Evolutionary conservation across 2,113 vertebrate genomes (phyloP).

Genomic region (Thamnophis sirtalis): DNA sequence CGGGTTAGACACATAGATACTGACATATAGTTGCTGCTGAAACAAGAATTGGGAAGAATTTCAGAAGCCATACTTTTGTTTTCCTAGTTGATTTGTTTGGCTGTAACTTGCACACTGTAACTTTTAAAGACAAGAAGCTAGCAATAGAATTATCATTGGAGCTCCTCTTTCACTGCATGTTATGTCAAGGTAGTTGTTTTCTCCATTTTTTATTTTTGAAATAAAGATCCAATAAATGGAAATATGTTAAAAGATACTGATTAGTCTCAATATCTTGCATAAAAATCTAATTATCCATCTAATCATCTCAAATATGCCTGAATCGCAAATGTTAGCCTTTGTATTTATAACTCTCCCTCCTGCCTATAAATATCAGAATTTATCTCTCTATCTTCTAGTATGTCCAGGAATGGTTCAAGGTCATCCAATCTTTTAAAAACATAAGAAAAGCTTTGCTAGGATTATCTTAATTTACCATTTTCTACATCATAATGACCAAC

Average conservation of each 20-base stretch:
- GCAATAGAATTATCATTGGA: neutral
- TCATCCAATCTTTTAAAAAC: neutral
- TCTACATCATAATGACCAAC: neutral
- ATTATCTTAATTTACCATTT: neutral
- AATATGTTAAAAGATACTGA: neutral
- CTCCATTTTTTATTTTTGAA: neutral
- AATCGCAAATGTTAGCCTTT: neutral
- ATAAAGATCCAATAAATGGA: neutral
- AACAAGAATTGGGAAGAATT: neutral
- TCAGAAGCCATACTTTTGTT: neutral
- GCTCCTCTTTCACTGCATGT: neutral
- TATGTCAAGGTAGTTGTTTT: neutral
- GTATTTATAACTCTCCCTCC: neutral
- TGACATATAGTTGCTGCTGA: neutral
- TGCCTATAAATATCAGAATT: neutral
- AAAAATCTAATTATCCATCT: neutral
- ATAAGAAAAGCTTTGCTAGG: neutral
- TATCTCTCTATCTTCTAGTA: neutral
- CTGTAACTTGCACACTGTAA: neutral
- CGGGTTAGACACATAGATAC: no score
- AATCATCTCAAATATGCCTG: neutral
- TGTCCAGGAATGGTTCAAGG: neutral
- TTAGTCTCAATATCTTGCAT: neutral
- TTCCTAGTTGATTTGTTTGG: neutral
- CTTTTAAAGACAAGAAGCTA: neutral